Conservation (phyloP, 2,113 vertebrate species). For the Gopherus evgoodei region DNA sequence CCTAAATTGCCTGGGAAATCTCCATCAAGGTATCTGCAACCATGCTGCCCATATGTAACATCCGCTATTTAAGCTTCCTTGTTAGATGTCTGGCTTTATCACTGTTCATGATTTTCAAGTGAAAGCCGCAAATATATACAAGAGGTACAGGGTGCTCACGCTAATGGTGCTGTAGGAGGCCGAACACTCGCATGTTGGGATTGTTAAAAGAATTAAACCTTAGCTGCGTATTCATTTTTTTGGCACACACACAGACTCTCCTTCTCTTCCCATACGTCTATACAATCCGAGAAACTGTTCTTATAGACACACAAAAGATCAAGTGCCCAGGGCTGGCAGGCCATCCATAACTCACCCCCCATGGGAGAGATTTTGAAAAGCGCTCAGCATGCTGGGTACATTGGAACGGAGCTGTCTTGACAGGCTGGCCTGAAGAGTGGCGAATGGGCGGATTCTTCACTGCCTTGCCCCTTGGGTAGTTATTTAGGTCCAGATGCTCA, state of each 20-base stretch:
- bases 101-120: neutral
- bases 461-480: neutral
- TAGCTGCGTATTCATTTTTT: neutral
- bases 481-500: neutral
- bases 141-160: slow-evolving; percentile 19
- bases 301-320: neutral
- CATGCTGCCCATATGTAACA: neutral
- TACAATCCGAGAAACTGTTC: neutral
- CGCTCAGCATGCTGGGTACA: neutral
- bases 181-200: neutral
- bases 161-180: neutral
- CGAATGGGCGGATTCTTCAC: neutral
- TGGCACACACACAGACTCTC: neutral
- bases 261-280: neutral
- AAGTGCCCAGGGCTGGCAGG: neutral
- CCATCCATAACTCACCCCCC: neutral
- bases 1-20: neutral
- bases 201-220: neutral
- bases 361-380: neutral
- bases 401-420: neutral
- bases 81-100: neutral
- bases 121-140: slow-evolving; percentile 16
- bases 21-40: neutral
- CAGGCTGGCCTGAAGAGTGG: neutral
- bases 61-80: neutral